A percentile compares a stretch with the other conserved stretches of the same genome.
Conservation (phyloP, 2,797 vertebrate genomes). For the Cirrhinus mrigala region DNA sequence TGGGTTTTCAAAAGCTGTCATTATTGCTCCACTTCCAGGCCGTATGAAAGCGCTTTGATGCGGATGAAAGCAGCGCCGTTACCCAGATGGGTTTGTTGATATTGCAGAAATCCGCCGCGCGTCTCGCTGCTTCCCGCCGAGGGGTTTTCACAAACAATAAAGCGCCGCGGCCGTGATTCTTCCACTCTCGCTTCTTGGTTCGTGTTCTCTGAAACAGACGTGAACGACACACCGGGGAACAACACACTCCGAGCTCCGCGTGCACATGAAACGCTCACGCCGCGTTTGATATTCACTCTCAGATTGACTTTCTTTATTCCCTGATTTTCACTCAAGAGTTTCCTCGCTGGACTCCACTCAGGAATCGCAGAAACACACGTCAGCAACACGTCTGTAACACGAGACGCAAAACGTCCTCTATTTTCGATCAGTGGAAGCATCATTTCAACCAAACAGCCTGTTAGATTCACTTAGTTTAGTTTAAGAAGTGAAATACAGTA, state of each 20-base stretch:
- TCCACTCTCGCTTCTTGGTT: neutral
- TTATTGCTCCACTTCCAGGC: conserved; percentile 62
- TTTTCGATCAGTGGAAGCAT: no score
- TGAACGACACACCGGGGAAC: conserved; percentile 45
- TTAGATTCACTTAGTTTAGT: neutral
- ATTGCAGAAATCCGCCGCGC: conserved; percentile 60
- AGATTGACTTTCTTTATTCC: conserved; percentile 7
- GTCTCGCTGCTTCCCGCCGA: conserved; percentile 28
- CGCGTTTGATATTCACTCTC: conserved; percentile 47
- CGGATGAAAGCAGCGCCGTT: conserved; percentile 66
- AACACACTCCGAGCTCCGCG: conserved; percentile 40
- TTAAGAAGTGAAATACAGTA: no score
- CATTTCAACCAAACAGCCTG: neutral
- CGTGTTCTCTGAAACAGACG: conserved; percentile 45
- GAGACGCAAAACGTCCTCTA: no score
- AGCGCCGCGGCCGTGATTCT: conserved; percentile 20
- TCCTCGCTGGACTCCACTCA: neutral
- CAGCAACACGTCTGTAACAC: no score
- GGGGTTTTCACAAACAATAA: conserved; percentile 56
- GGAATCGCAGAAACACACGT: no score
- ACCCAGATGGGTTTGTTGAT: conserved; percentile 69
- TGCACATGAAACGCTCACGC: conserved; percentile 51
- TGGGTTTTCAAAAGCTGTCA: conserved; percentile 67
- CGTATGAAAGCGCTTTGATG: conserved; percentile 66
- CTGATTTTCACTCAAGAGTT: conserved; percentile 34